phyloP scores from a whole-genome alignment of 2,888 invertebrate genomes.

The Mythimna albipuncta region DNA sequence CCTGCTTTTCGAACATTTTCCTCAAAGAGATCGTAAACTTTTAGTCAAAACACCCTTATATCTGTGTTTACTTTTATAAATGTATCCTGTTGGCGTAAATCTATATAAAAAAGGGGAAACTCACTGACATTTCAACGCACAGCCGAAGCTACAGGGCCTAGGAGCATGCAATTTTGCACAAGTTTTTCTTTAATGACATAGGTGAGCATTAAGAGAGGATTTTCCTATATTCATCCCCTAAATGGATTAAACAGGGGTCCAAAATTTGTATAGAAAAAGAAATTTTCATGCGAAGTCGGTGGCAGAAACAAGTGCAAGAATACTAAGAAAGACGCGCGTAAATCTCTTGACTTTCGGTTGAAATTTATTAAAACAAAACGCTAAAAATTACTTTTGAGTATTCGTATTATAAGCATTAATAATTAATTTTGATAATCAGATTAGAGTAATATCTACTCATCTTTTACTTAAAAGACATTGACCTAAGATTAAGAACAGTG shows the following conservation, averaged over 20 bases:
- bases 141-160: too few relatives aligned
- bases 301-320: neutral
- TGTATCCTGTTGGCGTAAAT: neutral
- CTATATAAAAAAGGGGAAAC: too few relatives aligned
- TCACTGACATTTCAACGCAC: too few relatives aligned
- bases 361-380: neutral
- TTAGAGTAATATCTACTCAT: neutral
- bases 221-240: too few relatives aligned
- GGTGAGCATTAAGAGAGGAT: too few relatives aligned
- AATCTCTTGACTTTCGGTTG: neutral
- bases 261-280: too few relatives aligned
- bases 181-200: too few relatives aligned
- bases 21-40: constrained; percentile 1
- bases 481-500: neutral
- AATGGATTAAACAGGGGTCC: too few relatives aligned
- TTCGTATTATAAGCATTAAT: neutral
- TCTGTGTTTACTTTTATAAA: neutral
- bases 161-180: too few relatives aligned
- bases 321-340: neutral
- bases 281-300: too few relatives aligned
- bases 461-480: neutral
- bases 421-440: neutral
- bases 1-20: neutral
- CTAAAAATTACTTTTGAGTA: neutral
- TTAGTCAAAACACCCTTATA: too few relatives aligned